Base-by-base conservation (phyloP, 2,888 invertebrate species). In the Parnassius apollo region DNA sequence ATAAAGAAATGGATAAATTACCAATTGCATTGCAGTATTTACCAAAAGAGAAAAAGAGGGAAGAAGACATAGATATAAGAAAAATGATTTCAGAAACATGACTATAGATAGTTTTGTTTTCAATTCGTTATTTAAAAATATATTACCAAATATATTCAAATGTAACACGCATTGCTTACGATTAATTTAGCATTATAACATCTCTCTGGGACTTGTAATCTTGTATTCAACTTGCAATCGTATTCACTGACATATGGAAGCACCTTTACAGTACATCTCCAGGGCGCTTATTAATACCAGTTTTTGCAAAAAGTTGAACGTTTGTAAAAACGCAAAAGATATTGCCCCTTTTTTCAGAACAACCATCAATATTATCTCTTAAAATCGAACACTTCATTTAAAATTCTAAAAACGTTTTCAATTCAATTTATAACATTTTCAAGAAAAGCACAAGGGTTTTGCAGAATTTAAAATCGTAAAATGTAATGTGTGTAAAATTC, bases 1-100 rank as follows among this genome's bases (percentile, higher is more conserved):
- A 98, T 44, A 97, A 98, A 51, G 98, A 98, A 76, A 98, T 95
- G 89, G 97, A 97, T 44, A 93, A 92, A 68, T 88, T 99, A 66
- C 98, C 98, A 0, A 89, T 95, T 54, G 95, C 97, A 22, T 89
- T 99, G 60, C 98, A 96, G 71, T 92, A 91, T 69, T 70, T 91
- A 59, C 88, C 91, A 0, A 86, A 86, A 72, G 95, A 95, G 60
- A 98, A 98, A 77, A 71, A 83, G 13, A 86, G 98, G n/a, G 98
- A 98, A 78, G 76, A 84, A 0, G 96, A 97, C 85, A 92, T 96
- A 0, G 96, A 96, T 78, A 94, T 98, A 58, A 91, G 95, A 12
- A 94, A 93, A 76, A 96, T 97, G 93, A 86, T 98, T 42, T 76
- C 98, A 1, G 98, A 98, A 81, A 95, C 97, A 35, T 35, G 7